A percentile compares a stretch with the other conserved stretches of the same genome.
Conservation (phyloP, 2,888 invertebrate genomes). For the Drosophila histrio region DNA sequence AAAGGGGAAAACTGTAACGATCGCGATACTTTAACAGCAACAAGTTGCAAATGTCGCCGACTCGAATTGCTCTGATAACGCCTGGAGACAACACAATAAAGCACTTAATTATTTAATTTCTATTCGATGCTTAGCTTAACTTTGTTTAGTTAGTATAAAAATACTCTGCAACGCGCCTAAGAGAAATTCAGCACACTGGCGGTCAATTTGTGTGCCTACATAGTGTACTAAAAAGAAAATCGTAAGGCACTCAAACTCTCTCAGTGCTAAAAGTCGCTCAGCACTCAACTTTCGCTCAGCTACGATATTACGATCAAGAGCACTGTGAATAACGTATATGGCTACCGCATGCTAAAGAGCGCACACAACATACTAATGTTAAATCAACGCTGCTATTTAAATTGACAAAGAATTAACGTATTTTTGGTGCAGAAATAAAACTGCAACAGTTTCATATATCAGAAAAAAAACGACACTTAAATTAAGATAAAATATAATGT, state of each 20-base stretch:
- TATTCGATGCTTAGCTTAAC: not conserved
- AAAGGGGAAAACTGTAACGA: constrained; percentile 30
- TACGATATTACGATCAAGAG: constrained; percentile 51
- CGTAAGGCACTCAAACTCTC: constrained; percentile 15
- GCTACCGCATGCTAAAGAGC: constrained; percentile 27
- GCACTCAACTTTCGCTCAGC: constrained; percentile 17
- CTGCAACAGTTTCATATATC: no score
- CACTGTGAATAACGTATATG: not conserved
- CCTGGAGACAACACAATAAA: constrained; percentile 15
- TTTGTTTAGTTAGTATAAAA: constrained; percentile 19
- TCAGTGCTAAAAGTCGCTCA: constrained; percentile 12
- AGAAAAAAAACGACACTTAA: no score
- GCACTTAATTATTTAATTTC: constrained; percentile 22
- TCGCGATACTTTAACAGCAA: constrained; percentile 4
- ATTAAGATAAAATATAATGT: not conserved
- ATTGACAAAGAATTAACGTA: not conserved
- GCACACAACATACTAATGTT: constrained; percentile 13
- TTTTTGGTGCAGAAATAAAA: not conserved
- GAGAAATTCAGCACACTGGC: constrained; percentile 12
- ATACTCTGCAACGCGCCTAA: constrained; percentile 28
- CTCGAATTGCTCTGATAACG: constrained; percentile 44
- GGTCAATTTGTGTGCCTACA: not conserved
- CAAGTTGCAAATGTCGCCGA: constrained; percentile 36
- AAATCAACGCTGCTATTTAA: constrained; percentile 7
- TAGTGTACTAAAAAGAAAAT: constrained; percentile 29